phyloP scores from a whole-genome alignment of 2,797 vertebrate species.

The Peromyscus eremicus region DNA sequence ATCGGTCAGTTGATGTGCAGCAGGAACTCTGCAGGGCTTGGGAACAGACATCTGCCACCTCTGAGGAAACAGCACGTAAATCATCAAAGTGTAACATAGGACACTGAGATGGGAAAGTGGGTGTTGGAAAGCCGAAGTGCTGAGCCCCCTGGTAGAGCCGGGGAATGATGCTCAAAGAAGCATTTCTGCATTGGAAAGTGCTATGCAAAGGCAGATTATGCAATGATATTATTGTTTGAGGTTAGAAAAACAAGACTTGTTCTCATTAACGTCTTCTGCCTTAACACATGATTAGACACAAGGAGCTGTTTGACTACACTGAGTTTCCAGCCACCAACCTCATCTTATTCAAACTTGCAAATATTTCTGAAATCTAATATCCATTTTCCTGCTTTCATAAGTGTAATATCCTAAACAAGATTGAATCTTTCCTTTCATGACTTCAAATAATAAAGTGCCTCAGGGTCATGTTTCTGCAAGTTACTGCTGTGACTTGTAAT shows the following conservation, averaged over 20 bases:
- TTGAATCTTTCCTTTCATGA: constrained; percentile 66
- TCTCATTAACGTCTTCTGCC: constrained; percentile 3
- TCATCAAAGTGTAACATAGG: background rate
- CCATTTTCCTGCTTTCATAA: constrained; percentile 60
- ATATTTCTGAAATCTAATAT: constrained; percentile 72
- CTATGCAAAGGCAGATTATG: background rate
- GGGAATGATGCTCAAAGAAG: background rate
- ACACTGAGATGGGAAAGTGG: background rate
- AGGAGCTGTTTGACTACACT: constrained; percentile 11
- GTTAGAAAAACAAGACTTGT: background rate
- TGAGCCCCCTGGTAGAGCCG: background rate
- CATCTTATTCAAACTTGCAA: constrained; percentile 66
- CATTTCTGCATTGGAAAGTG: background rate
- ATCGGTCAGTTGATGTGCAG: background rate
- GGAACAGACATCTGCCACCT: background rate
- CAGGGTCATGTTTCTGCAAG: constrained; percentile 62
- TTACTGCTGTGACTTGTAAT: constrained; percentile 45
- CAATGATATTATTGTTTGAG: background rate
- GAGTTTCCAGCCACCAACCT: constrained; percentile 46
- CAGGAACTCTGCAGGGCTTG: background rate
- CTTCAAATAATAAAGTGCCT: constrained; percentile 62
- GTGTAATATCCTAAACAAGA: constrained; percentile 58
- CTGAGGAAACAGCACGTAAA: constrained; percentile 25
- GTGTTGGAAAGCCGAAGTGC: background rate
- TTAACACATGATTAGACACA: constrained; percentile 15